Conservation (phyloP, 2,113 vertebrate genomes). For the Heterotis niloticus region DNA sequence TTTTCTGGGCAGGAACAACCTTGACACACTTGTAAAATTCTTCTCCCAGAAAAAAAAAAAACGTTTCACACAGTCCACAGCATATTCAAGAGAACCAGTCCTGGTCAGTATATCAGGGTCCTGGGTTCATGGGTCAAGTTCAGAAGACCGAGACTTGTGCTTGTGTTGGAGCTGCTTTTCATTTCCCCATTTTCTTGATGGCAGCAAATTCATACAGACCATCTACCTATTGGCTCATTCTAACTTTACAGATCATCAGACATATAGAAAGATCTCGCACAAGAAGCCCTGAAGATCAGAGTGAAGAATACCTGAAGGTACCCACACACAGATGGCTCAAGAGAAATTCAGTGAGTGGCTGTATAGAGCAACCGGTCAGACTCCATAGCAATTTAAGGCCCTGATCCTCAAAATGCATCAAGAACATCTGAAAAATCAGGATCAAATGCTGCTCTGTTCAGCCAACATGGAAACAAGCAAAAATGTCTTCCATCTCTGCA, state of each 20-base stretch:
- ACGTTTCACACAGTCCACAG: neutral
- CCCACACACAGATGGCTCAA: neutral
- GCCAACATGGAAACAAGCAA: neutral
- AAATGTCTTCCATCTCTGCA: neutral
- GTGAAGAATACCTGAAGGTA: too few species aligned
- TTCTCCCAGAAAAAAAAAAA: neutral
- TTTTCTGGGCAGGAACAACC: neutral
- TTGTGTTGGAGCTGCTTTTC: too few species aligned
- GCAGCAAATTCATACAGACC: too few species aligned
- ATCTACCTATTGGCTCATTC: too few species aligned
- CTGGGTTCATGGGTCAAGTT: too few species aligned
- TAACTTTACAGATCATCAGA: too few species aligned
- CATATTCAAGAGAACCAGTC: neutral
- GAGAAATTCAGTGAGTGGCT: neutral
- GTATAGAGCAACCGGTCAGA: neutral
- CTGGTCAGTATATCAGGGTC: neutral
- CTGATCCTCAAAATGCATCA: neutral
- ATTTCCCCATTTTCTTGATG: too few species aligned
- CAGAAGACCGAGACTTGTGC: too few species aligned
- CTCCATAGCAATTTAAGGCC: neutral
- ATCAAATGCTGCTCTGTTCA: neutral
- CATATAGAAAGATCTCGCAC: too few species aligned
- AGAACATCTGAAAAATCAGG: neutral
- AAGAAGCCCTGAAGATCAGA: too few species aligned
- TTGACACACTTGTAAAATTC: neutral